Base-by-base conservation (phyloP, 2,113 vertebrate genomes). In the Pantherophis guttatus region DNA sequence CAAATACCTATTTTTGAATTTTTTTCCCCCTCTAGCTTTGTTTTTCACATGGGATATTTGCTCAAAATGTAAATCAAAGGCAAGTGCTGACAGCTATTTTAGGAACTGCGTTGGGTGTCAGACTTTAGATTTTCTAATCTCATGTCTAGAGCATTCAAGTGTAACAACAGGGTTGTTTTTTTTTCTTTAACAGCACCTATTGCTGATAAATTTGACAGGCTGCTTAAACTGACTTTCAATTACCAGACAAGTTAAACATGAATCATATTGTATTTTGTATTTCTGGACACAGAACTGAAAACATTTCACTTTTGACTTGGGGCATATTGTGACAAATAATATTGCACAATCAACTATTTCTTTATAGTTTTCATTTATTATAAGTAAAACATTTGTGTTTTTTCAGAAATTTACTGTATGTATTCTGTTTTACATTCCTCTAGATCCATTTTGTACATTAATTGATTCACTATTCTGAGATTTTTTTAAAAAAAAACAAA, bases 281-380 rank as follows among this genome's bases (percentile, higher is more conserved):
- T 33, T 33, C 33, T 33, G 33, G 29, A 58, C 0, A 0, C 21
- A 62, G 21, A 81, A 2, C n/a, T 21, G 0, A 1, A 11, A 5
- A 88, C 19, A 0, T 0, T 62, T n/a, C 5, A 55, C 54, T 86
- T 86, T 85, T 86, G 44, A 57, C 91, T 44, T 4, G 13, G 39
- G 8, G 33, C 86, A 57, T 50, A 88, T 59, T n/a, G 15, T 21
- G 33, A n/a, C 57, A 5, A 0, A 0, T 0, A 53, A 52, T 33
- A 33, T 23, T 0, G 0, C 3, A 8, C 55, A 33, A 15, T 0
- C 15, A 6, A 90, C 90, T 19, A 89, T 53, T 65, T 52, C 52
- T 92, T 54, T 65, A 53, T 2, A 70, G 21, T 39, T 54, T 81
- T 81, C 65, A 91, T 53, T 8, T n/a, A 75, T 52, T 75, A 13